A percentile compares a stretch with the other conserved stretches of the same genome.
Conservation (phyloP, 2,888 invertebrate species). For the Drosophila helvetica region DNA sequence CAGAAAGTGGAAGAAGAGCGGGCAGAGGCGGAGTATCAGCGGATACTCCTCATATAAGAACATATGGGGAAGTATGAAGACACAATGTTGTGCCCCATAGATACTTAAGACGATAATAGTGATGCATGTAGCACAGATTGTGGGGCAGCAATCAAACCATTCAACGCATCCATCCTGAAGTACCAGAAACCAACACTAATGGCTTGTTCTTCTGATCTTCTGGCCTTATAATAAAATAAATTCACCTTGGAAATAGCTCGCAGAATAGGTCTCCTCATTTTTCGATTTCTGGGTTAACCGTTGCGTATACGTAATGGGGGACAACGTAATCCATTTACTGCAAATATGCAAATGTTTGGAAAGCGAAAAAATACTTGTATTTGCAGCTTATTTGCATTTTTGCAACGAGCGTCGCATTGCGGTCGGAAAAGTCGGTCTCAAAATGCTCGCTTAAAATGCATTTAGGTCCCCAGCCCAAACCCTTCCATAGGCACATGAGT, state of each 20-base stretch:
- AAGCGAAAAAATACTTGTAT: constrained; percentile 26
- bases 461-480: constrained; percentile 24
- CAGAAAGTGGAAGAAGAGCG: neutral
- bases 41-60: no score
- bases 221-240: neutral
- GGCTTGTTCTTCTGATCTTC: neutral
- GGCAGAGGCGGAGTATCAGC: neutral
- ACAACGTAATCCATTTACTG: neutral
- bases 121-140: no score
- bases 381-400: constrained; percentile 63
- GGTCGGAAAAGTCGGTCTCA: constrained; percentile 20
- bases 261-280: neutral
- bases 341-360: constrained; percentile 25
- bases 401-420: constrained; percentile 48
- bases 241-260: neutral
- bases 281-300: neutral
- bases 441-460: constrained; percentile 32
- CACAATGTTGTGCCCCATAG: no score
- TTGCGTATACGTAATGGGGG: neutral
- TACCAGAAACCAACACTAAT: neutral
- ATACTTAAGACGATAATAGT: no score
- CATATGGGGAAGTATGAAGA: no score
- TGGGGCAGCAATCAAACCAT: no score
- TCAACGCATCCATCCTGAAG: no score
- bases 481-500: constrained; percentile 2